Conservation (phyloP, 2,888 invertebrate species). For the Biston betularia region DNA sequence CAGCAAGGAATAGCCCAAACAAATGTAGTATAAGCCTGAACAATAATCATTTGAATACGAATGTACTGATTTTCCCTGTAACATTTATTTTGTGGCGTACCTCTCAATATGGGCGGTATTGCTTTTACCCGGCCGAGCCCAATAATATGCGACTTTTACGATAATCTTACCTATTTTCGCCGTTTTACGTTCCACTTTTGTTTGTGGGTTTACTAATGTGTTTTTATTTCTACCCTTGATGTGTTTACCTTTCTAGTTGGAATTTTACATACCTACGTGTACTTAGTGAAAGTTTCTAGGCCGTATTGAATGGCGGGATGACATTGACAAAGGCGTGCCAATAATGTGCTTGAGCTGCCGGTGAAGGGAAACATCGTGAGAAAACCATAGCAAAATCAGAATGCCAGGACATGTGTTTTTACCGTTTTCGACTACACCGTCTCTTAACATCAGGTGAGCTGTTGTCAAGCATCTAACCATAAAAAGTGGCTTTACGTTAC, state of each 20-base stretch:
- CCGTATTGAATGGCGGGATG: too few relatives aligned
- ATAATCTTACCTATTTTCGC: slow-evolving; percentile 52
- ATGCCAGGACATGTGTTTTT: too few relatives aligned
- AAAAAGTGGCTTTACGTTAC: too few relatives aligned
- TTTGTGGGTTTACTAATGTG: slow-evolving; percentile 39
- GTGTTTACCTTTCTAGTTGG: slow-evolving; percentile 1
- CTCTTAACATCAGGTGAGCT: too few relatives aligned
- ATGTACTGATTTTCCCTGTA: slow-evolving; percentile 75
- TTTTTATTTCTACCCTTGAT: slow-evolving; percentile 21
- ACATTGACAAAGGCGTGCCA: too few relatives aligned
- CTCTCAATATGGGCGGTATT: slow-evolving; percentile 52
- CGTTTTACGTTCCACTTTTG: slow-evolving; percentile 43
- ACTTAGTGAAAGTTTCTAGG: too few relatives aligned
- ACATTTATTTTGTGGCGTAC: slow-evolving; percentile 49
- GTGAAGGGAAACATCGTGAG: too few relatives aligned
- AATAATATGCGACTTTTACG: slow-evolving; percentile 53
- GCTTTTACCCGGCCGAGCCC: slow-evolving; percentile 44
- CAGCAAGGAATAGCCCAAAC: slow-evolving; percentile 67
- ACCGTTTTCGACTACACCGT: too few relatives aligned
- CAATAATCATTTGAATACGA: slow-evolving; percentile 85
- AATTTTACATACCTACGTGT: too few relatives aligned
- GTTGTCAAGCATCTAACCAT: too few relatives aligned
- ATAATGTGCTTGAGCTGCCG: too few relatives aligned
- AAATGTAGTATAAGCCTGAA: slow-evolving; percentile 78
- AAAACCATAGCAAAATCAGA: too few relatives aligned